Conservation (phyloP, 2,113 vertebrate species). For the Ceratotherium simum region DNA sequence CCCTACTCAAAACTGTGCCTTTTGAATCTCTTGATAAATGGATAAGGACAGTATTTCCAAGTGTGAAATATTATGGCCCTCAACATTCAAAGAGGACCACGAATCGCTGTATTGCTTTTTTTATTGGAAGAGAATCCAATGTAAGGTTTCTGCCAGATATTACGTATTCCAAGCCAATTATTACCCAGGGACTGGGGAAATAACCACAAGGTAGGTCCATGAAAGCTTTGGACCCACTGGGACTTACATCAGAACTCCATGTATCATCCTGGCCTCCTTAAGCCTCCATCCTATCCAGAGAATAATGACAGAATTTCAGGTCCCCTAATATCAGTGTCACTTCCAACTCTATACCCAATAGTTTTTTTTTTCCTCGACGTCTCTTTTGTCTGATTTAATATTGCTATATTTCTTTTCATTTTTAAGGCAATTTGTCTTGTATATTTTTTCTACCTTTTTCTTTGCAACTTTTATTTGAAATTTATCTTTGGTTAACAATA, state of each 20-base stretch:
- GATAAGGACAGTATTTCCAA: background rate
- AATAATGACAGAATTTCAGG: background rate
- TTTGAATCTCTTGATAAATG: background rate
- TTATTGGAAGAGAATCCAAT: background rate
- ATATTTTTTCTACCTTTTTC: background rate
- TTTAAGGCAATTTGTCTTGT: background rate
- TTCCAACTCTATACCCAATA: background rate
- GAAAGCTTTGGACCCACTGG: background rate
- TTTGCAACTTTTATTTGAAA: background rate
- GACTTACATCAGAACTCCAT: background rate
- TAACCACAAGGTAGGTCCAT: background rate
- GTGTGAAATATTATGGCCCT: background rate
- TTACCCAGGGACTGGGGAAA: background rate
- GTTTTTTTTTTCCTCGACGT: background rate
- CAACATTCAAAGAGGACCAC: background rate
- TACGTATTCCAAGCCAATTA: background rate
- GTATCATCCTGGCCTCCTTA: background rate
- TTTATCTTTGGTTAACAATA: background rate
- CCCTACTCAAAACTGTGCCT: background rate
- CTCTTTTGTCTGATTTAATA: background rate
- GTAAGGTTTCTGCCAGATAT: background rate
- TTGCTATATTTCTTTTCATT: background rate
- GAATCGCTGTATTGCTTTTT: background rate
- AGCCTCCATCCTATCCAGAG: background rate
- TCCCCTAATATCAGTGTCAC: background rate